Evolutionary conservation across 2,113 vertebrate species (phyloP), one percentile per base, ranked within the genome.

Genomic region (Genyomyrus donnyi): DNA sequence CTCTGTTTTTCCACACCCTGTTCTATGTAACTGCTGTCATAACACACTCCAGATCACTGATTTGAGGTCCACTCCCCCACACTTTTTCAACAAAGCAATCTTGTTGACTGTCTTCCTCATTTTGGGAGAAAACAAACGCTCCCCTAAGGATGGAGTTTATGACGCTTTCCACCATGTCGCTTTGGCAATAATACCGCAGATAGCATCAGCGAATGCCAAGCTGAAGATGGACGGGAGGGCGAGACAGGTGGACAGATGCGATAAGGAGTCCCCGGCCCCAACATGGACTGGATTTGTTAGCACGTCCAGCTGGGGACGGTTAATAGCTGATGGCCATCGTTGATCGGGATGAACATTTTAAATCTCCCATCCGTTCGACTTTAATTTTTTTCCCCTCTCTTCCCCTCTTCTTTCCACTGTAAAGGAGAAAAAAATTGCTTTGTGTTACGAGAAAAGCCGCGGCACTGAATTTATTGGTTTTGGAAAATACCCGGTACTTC

Each of bases 261-360:
- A 94, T 94, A 94, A 93, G 93, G 35, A 91, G 89, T 92, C 58
- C 89, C 85, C 50, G 42, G 91, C 74, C 85, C 89, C 83, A n/a
- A 21, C 42, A 48, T 49, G 58, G 58, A 80, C 89, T 86, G 87
- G 89, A 90, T 90, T 85, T 42, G 87, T 49, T 48, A 62, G 56
- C n/a, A 15, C 21, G 90, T 89, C 93, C 90, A 91, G 92, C 91
- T 89, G 91, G 90, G 91, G 90, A 91, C 92, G 91, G 90, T 91
- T 93, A 93, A 92, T 93, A 93, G 92, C 92, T 92, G 93, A 93
- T 92, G 93, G 91, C 90, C 91, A 92, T 92, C 92, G 83, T 88
- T 90, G 92, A 92, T 93, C 90, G 89, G 91, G 85, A 90, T 90
- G 35, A 84, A 66, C 90, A 85, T 86, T 85, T 90, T 87, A 88